A percentile compares a stretch with the other conserved stretches of the same genome.
phyloP scores from a whole-genome alignment of 2,888 invertebrate genomes.

The Anoplius nigerrimus region DNA sequence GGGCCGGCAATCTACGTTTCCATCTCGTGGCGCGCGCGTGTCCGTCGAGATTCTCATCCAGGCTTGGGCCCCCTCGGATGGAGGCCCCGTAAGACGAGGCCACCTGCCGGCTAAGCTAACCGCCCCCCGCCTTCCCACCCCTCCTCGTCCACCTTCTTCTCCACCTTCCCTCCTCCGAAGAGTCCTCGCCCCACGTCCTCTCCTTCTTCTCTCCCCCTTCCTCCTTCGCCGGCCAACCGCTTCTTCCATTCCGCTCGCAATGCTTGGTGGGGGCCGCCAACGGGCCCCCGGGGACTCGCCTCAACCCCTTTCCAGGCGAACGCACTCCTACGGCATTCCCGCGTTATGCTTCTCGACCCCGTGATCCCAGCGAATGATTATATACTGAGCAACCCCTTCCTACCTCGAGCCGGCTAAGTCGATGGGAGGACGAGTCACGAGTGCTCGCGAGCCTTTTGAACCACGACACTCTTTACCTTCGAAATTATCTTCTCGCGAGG shows the following conservation, averaged over 20 bases:
- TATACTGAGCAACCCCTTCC: constrained; percentile 34
- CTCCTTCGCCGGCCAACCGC: constrained; percentile 19
- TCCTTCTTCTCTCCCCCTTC: constrained; percentile 14
- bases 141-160: constrained; percentile 17
- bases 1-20: constrained; percentile 68
- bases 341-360: constrained; percentile 63
- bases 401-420: not conserved
- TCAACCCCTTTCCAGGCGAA: constrained; percentile 51
- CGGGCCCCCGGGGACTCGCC: constrained; percentile 39
- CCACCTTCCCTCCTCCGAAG: constrained; percentile 21
- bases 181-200: too few relatives aligned
- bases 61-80: constrained; percentile 42
- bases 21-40: constrained; percentile 73
- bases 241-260: constrained; percentile 18
- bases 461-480: too few relatives aligned
- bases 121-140: constrained; percentile 23
- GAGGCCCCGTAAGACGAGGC: constrained; percentile 64
- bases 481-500: not conserved
- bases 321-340: constrained; percentile 60
- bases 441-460: not conserved
- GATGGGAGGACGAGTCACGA: constrained; percentile 5
- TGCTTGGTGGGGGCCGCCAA: constrained; percentile 34
- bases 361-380: constrained; percentile 64
- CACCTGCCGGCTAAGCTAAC: constrained; percentile 65
- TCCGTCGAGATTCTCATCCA: constrained; percentile 71